A percentile compares a stretch with the other conserved stretches of the same genome.
Evolutionary conservation across 2,113 vertebrate genomes (phyloP).

Genomic region (Microtus ochrogaster): DNA sequence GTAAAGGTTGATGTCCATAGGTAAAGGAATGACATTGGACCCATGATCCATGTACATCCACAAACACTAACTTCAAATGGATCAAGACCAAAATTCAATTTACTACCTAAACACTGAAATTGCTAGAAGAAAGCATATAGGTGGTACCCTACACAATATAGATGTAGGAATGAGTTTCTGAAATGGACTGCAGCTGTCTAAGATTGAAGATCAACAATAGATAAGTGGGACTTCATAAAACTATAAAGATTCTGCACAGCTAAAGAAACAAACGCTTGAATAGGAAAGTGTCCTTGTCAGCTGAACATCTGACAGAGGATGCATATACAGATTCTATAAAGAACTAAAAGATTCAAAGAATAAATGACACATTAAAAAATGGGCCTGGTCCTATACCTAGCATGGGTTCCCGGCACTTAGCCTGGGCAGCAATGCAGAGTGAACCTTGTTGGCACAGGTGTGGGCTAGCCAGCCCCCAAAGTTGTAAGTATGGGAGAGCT

Average conservation of each 20-base stretch:
- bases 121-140: background rate
- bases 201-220: background rate
- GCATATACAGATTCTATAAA: background rate
- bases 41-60: background rate
- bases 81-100: background rate
- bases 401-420: background rate
- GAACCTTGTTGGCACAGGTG: background rate
- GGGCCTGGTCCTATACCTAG: background rate
- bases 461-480: background rate
- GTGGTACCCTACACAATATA: background rate
- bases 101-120: background rate
- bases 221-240: background rate
- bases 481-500: background rate
- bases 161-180: background rate
- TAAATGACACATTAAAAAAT: background rate
- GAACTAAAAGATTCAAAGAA: background rate
- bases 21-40: background rate
- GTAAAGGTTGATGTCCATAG: background rate
- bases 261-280: background rate
- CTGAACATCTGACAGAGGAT: background rate
- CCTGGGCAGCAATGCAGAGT: background rate
- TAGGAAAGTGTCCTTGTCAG: background rate
- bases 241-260: background rate
- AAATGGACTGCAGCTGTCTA: background rate
- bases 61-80: background rate